Evolutionary conservation across 2,888 invertebrate species (phyloP).

Genomic region (Phytoseiulus persimilis): DNA sequence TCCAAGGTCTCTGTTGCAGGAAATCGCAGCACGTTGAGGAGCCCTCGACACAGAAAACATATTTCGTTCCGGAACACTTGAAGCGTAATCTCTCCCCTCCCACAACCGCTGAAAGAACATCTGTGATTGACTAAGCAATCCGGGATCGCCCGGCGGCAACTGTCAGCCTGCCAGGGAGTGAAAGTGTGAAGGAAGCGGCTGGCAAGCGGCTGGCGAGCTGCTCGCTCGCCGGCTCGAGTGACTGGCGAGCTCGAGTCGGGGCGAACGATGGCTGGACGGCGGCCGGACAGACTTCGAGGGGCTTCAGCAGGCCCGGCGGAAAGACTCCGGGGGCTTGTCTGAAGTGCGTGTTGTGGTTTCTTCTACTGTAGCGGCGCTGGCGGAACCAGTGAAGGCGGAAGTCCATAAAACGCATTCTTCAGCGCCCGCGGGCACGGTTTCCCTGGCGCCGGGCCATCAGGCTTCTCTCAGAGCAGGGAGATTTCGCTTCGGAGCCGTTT

Average conservation of each 20-base stretch:
- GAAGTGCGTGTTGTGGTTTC: slow-evolving; percentile 5
- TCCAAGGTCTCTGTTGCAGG: no score
- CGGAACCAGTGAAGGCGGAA: slow-evolving; percentile 17
- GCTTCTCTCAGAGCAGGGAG: slow-evolving; percentile 11
- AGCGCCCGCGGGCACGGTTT: slow-evolving; percentile 32
- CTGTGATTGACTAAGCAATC: background rate
- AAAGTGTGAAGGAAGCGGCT: background rate
- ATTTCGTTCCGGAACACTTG: background rate
- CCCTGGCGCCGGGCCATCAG: slow-evolving; percentile 17
- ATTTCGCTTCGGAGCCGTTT: slow-evolving; percentile 19
- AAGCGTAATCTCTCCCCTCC: background rate
- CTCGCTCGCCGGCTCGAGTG: background rate
- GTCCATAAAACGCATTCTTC: slow-evolving; percentile 35
- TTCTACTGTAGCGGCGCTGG: background rate
- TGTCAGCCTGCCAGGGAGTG: background rate
- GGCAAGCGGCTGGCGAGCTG: background rate
- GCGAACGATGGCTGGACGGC: background rate
- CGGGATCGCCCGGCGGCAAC: background rate
- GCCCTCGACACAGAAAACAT: background rate
- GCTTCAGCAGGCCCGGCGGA: background rate
- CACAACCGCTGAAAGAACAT: background rate
- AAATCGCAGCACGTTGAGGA: no score
- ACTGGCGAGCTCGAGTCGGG: background rate
- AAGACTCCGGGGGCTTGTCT: background rate
- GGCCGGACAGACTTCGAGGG: background rate